These are phyloP conservation scores for Anagrus nilaparvatae DNA, from an alignment of 1,140 invertebrate species.

Conservation along the genomic window DNA sequence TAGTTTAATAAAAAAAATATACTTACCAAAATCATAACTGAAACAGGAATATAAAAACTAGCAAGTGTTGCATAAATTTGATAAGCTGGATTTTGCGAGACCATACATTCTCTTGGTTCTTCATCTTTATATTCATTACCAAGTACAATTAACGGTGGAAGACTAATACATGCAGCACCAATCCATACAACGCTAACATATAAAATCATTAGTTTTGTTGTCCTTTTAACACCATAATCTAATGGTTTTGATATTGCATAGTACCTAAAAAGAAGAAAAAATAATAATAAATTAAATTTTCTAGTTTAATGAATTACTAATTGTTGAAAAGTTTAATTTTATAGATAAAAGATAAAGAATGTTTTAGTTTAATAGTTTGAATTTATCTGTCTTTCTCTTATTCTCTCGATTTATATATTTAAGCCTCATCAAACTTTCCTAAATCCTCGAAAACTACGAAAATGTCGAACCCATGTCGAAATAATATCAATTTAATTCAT, in stretches of 20 bases:
- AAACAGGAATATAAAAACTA: slow-evolving; percentile 81
- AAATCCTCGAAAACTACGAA: no score
- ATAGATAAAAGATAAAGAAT: no score
- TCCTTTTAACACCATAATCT: slow-evolving; percentile 79
- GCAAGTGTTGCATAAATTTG: slow-evolving; percentile 84
- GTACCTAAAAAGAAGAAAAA: slow-evolving; percentile 44
- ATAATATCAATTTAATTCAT: no score
- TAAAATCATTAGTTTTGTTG: slow-evolving; percentile 70
- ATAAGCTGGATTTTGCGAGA: slow-evolving; percentile 79
- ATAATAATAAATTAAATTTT: background rate
- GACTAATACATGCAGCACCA: slow-evolving; percentile 76
- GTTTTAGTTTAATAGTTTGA: no score
- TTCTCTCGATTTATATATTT: no score
- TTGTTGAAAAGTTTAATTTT: no score
- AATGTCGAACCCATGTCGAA: no score
- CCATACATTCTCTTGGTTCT: no score
- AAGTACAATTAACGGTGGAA: slow-evolving; percentile 77
- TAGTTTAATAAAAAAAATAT: background rate
- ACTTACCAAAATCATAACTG: slow-evolving; percentile 73
- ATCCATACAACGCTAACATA: slow-evolving; percentile 85
- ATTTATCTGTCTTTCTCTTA: background rate
- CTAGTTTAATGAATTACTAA: no score
- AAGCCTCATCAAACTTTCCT: no score
- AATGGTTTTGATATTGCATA: slow-evolving; percentile 86
- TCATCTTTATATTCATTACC: slow-evolving; percentile 85